Evolutionary conservation across 2,113 vertebrate genomes (phyloP).

Genomic region (Dromiciops gliroides): DNA sequence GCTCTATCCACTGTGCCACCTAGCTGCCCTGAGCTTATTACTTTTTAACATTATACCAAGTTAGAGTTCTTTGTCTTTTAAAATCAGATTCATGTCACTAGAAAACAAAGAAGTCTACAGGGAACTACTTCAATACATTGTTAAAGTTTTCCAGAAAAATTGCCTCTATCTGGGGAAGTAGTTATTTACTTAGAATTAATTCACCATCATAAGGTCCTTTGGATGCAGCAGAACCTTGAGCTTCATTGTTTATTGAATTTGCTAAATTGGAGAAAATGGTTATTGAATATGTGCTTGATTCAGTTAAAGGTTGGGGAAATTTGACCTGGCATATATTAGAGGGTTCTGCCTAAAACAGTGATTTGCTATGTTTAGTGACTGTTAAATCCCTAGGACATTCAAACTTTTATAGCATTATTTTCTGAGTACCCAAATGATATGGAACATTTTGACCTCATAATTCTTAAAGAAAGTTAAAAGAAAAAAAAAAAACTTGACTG

Average conservation of each 20-base stretch:
- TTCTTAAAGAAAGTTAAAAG: neutral
- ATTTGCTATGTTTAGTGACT: neutral
- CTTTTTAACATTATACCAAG: neutral
- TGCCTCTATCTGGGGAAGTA: neutral
- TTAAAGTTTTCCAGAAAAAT: neutral
- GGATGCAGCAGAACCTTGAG: neutral
- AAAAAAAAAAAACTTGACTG: neutral
- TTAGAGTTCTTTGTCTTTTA: neutral
- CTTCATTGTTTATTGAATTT: slow-evolving; percentile 19
- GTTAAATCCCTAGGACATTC: neutral
- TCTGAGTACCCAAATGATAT: neutral
- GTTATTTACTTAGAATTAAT: neutral
- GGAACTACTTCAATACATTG: neutral
- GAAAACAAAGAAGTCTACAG: neutral
- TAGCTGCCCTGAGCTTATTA: neutral
- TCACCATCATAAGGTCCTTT: neutral
- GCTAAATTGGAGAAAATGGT: slow-evolving; percentile 39
- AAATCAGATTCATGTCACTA: neutral
- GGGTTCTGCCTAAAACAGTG: neutral
- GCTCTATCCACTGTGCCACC: too few relatives aligned
- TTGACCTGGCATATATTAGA: neutral
- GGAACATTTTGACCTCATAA: neutral
- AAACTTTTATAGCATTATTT: neutral
- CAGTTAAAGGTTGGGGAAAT: slow-evolving; percentile 26
- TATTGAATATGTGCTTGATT: slow-evolving; percentile 36